Evolutionary conservation across 2,888 invertebrate species (phyloP), one percentile per base, ranked within the genome.

Genomic region (Pharmacophagus antenor): DNA sequence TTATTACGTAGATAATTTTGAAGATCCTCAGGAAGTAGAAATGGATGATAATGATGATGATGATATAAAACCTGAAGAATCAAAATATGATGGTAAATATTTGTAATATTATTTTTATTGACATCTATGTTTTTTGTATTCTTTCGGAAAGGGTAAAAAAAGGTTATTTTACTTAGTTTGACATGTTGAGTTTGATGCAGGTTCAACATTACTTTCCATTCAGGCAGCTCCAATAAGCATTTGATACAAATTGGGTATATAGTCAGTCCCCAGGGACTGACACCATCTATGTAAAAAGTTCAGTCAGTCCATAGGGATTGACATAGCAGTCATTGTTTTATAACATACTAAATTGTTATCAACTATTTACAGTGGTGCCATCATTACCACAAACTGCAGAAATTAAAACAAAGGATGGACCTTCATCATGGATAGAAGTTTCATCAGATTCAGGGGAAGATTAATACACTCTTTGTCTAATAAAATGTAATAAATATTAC

Each of bases 401-500:
- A 74, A 73, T 84, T 18, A 73, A 80, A 51, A 67, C 73, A 4
- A 85, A 84, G 64, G 75, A 80, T 64, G 80, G 77, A 50, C 70
- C 76, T 31, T 83, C 88, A 53, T 70, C 77, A 59, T 90, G 90
- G 90, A 85, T 90, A 70, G 90, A 90, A 71, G 77, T 90, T 65
- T 89, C 90, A 64, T 90, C 90, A 62, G 90, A 84, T 61, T 90
- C 90, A 3, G 89, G 85, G 41, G 89, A 77, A 65, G 70, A 72
- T 65, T 73, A 61, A 67, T 58, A 71, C 51, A 62, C 62, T 63
- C 58, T 74, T 72, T 74, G 68, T 80, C 73, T 76, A 77, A 80
- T 83, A 82, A 82, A 83, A 84, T 85, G 77, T 84, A 83, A 85
- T 79, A 76, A 79, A 77, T 71, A 61, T 76, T 81, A 80, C 79